phyloP scores from a whole-genome alignment of 2,113 vertebrate species.

The Microtus ochrogaster region DNA sequence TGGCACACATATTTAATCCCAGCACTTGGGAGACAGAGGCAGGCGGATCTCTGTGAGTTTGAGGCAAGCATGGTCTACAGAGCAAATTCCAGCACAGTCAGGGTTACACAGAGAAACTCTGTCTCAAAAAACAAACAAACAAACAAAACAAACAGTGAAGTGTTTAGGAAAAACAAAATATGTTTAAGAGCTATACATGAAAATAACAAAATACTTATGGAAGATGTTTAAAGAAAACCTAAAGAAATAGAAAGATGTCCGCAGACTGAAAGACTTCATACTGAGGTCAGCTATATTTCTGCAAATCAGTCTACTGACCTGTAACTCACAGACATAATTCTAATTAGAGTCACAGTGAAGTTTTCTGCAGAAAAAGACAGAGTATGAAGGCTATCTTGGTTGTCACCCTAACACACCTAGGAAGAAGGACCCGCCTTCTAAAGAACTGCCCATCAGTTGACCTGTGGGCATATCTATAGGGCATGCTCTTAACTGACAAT shows the following conservation, averaged over 20 bases:
- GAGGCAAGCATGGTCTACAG: background rate
- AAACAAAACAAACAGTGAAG: background rate
- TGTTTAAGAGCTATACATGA: background rate
- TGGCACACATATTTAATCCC: background rate
- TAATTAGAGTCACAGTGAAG: background rate
- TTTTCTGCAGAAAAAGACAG: background rate
- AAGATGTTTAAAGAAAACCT: conserved; percentile 3
- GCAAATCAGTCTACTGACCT: background rate
- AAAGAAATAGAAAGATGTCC: background rate
- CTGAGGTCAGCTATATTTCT: background rate
- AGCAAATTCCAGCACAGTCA: background rate
- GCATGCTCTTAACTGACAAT: background rate
- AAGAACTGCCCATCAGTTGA: background rate
- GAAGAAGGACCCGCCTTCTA: background rate
- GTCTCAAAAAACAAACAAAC: background rate
- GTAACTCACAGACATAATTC: background rate
- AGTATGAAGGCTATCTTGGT: background rate
- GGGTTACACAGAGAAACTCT: background rate
- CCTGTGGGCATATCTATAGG: background rate
- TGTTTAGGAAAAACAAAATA: background rate
- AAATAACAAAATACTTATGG: conserved; percentile 31
- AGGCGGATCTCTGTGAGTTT: background rate
- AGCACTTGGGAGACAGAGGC: too few relatives aligned
- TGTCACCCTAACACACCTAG: background rate
- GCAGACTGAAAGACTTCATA: background rate